Evolutionary conservation across 2,797 vertebrate species (phyloP).

Genomic region (Todus mexicanus): DNA sequence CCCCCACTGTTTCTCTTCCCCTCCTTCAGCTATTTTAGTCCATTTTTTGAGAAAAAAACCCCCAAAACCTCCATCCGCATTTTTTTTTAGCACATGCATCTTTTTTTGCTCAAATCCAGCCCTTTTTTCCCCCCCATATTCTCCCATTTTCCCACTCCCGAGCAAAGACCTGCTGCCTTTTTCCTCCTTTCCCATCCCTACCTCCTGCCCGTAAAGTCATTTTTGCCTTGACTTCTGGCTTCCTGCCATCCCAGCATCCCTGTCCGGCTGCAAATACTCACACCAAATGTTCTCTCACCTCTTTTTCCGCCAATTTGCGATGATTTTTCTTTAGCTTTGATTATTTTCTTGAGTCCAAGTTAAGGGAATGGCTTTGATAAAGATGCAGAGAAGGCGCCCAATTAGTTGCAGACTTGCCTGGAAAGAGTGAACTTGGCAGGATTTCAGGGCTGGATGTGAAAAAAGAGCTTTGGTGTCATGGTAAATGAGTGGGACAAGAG

Average conservation of each 20-base stretch:
- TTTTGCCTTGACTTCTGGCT: not conserved
- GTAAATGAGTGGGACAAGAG: not conserved
- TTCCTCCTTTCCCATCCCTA: not conserved
- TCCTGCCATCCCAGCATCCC: not conserved
- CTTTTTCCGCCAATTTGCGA: not conserved
- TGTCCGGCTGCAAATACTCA: not conserved
- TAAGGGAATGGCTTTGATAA: not conserved
- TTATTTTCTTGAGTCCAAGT: not conserved
- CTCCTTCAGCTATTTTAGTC: not conserved
- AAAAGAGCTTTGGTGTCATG: not conserved
- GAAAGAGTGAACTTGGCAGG: not conserved
- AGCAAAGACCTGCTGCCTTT: not conserved
- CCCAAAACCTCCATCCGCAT: accelerated
- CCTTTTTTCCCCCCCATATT: not conserved
- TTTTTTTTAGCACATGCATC: too few relatives aligned
- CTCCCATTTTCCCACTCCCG: too few relatives aligned
- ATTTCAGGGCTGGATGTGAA: not conserved
- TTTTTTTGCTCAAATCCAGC: not conserved
- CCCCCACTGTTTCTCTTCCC: too few relatives aligned
- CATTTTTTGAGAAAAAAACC: not conserved
- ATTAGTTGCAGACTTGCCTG: slow-evolving; percentile 20
- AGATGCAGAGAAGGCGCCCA: not conserved
- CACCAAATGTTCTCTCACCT: not conserved
- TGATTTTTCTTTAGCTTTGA: not conserved
- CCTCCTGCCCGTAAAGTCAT: not conserved